Conservation (phyloP, 2,888 invertebrate genomes). For the Drosophila atripex region DNA sequence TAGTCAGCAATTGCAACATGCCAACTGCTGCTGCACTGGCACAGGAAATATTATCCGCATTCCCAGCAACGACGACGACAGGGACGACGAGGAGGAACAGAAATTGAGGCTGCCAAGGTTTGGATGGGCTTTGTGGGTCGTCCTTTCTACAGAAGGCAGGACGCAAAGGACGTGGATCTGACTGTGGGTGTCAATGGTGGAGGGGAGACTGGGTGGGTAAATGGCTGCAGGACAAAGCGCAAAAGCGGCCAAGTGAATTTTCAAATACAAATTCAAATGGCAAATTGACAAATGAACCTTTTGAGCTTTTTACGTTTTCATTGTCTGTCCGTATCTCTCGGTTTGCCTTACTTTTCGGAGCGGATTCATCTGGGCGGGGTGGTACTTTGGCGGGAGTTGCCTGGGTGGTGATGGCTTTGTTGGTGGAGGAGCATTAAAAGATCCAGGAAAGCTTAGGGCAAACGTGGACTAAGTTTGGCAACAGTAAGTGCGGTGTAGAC, state of each 20-base stretch:
- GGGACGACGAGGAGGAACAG: slow-evolving; percentile 19
- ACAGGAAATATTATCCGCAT: slow-evolving; percentile 79
- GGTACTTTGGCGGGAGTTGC: background rate
- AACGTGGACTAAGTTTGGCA: slow-evolving; percentile 19
- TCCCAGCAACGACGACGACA: slow-evolving; percentile 55
- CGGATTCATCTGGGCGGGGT: slow-evolving; percentile 8
- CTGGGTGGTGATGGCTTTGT: background rate
- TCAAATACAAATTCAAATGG: slow-evolving; percentile 79
- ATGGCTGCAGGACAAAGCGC: slow-evolving; percentile 36
- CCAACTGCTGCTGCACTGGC: slow-evolving; percentile 76
- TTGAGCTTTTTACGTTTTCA: slow-evolving; percentile 75
- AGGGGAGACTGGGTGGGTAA: background rate
- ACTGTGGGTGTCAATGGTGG: slow-evolving; percentile 1
- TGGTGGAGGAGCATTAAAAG: background rate
- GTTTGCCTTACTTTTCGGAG: slow-evolving; percentile 15
- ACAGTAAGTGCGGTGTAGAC: slow-evolving; percentile 26
- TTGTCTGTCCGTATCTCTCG: slow-evolving; percentile 50
- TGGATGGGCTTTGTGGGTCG: slow-evolving; percentile 27
- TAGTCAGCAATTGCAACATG: slow-evolving; percentile 51
- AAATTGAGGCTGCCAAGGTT: slow-evolving; percentile 42
- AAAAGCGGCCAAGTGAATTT: slow-evolving; percentile 78
- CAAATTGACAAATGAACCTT: slow-evolving; percentile 78
- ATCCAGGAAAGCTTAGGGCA: slow-evolving; percentile 20
- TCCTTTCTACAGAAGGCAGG: slow-evolving; percentile 5
- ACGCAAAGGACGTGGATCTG: background rate